Evolutionary conservation across 2,797 vertebrate species (phyloP).

Genomic region (Pampus argenteus): DNA sequence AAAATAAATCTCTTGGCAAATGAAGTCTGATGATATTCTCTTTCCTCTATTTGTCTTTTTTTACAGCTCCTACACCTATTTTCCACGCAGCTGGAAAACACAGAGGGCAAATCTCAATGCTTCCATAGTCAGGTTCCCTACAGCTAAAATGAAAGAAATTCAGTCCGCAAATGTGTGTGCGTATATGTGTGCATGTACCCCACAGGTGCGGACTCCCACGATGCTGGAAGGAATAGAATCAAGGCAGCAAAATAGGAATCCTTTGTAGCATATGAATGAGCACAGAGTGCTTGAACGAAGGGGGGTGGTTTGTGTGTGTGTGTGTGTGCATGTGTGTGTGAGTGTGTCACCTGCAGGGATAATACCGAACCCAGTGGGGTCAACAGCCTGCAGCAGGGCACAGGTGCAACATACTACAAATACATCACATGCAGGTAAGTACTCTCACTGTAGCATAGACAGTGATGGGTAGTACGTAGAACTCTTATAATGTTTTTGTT

Average conservation of each 20-base stretch:
- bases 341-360: conserved; percentile 32
- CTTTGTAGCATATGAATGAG: conserved; percentile 77
- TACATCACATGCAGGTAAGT: conserved; percentile 35
- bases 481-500: background rate
- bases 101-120: conserved; percentile 58
- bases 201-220: conserved; percentile 67
- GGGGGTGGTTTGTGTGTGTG: conserved; percentile 16
- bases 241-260: conserved; percentile 68
- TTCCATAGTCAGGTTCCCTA: conserved; percentile 53
- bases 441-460: conserved; percentile 38
- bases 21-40: conserved; percentile 51
- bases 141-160: conserved; percentile 63
- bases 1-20: conserved; percentile 48
- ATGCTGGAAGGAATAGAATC: conserved; percentile 69
- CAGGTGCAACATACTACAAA: conserved; percentile 60
- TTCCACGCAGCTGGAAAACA: conserved; percentile 62
- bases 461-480: conserved; percentile 20
- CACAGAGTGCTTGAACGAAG: conserved; percentile 42
- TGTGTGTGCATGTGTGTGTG: background rate
- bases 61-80: conserved; percentile 55
- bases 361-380: conserved; percentile 38
- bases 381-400: conserved; percentile 52
- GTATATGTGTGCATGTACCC: conserved; percentile 27
- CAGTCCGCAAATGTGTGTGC: conserved; percentile 28
- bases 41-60: conserved; percentile 49